Evolutionary conservation across 2,113 vertebrate genomes (phyloP).

Genomic region (Polyodon spathula): DNA sequence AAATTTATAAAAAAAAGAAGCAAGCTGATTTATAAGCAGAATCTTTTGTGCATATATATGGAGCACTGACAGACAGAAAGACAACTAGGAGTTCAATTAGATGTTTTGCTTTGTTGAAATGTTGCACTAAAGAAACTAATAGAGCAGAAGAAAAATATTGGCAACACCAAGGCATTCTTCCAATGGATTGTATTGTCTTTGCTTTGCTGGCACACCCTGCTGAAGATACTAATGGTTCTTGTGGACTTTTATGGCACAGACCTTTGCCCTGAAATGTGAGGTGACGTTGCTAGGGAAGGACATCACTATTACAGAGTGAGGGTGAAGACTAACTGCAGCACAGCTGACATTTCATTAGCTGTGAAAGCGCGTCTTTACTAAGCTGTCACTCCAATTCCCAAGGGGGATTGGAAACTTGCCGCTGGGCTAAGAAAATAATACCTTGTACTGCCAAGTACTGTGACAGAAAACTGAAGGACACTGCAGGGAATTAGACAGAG

Average conservation of each 20-base stretch:
- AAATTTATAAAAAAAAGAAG: no score
- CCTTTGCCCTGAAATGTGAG: conserved; percentile 37
- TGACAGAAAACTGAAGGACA: conserved; percentile 64
- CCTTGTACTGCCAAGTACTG: conserved; percentile 57
- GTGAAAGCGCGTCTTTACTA: conserved; percentile 42
- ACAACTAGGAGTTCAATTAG: no score
- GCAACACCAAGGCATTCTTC: conserved; percentile 31
- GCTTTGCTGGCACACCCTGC: conserved; percentile 28
- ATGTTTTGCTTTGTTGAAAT: conserved; percentile 52
- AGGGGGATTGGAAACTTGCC: conserved; percentile 40
- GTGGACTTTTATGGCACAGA: conserved; percentile 15
- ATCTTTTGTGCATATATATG: no score
- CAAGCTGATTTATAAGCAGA: no score
- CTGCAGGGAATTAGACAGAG: conserved; percentile 47
- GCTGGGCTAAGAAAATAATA: conserved; percentile 59
- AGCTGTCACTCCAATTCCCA: conserved; percentile 50
- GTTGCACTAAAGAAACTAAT: conserved; percentile 50
- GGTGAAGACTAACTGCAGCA: conserved; percentile 28
- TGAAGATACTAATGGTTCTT: conserved; percentile 43
- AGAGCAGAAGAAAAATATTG: conserved; percentile 43
- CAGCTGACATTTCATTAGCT: conserved; percentile 21
- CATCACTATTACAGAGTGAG: conserved; percentile 30
- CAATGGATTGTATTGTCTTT: conserved; percentile 2
- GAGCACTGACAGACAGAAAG: no score
- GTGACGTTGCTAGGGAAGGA: conserved; percentile 35